These are phyloP conservation scores for Esperia sulphurella DNA, from an alignment of 2,888 invertebrate genomes.

Conservation along the genomic window DNA sequence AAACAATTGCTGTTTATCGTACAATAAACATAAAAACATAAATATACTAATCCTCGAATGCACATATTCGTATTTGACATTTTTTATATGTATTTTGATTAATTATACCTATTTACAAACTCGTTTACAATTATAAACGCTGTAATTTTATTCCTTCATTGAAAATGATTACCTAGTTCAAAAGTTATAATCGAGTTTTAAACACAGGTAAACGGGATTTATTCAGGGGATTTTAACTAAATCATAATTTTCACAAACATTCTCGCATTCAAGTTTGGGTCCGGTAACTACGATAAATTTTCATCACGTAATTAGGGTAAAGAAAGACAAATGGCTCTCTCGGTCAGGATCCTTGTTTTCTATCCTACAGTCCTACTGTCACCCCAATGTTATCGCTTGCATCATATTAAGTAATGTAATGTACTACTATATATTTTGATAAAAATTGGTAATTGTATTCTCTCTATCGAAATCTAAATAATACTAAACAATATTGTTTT, in stretches of 20 bases:
- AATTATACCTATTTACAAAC: no score
- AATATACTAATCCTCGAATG: no score
- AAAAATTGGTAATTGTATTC: no score
- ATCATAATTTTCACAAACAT: constrained; percentile 28
- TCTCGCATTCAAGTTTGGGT: constrained; percentile 35
- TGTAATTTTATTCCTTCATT: constrained; percentile 3
- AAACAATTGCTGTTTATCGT: no score
- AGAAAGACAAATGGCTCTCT: constrained; percentile 61
- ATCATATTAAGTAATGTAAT: background rate
- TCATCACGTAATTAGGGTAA: constrained; percentile 65
- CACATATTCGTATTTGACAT: no score
- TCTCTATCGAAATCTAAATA: no score
- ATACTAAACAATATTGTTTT: no score
- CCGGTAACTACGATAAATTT: constrained; percentile 53
- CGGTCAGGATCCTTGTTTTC: constrained; percentile 25
- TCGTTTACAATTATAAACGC: no score
- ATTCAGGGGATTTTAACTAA: constrained; percentile 20
- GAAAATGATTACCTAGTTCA: background rate
- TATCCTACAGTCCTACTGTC: constrained; percentile 14
- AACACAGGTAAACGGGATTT: constrained; percentile 16
- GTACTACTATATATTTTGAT: no score
- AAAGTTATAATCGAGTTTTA: background rate
- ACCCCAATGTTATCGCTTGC: constrained; percentile 14
- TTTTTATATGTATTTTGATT: no score
- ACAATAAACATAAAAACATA: no score